phyloP scores from a whole-genome alignment of 2,888 invertebrate species.

The Bugulina stolonifera region DNA sequence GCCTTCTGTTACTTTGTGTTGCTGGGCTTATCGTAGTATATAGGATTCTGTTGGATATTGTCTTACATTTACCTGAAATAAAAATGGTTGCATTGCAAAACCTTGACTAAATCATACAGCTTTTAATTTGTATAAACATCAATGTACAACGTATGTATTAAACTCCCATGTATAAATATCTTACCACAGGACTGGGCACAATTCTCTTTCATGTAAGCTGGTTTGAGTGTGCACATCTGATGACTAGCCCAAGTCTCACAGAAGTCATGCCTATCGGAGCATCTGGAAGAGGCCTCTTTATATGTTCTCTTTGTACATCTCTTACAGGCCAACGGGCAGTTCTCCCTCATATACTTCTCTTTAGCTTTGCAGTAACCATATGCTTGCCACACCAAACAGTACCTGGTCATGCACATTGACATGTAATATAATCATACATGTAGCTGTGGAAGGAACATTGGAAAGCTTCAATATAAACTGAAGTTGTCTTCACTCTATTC shows the following conservation, averaged over 20 bases:
- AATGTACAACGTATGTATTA: too few relatives aligned
- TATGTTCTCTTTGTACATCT: neutral
- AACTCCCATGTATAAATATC: too few relatives aligned
- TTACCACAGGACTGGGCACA: constrained; percentile 9
- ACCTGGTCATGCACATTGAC: too few relatives aligned
- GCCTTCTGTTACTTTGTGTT: too few relatives aligned
- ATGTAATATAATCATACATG: too few relatives aligned
- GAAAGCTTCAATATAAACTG: too few relatives aligned
- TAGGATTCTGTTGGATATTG: constrained; percentile 18
- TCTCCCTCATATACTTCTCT: constrained; percentile 8
- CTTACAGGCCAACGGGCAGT: neutral
- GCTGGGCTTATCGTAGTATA: neutral
- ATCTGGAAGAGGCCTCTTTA: neutral
- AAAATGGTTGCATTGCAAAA: neutral
- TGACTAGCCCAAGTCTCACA: constrained; percentile 2
- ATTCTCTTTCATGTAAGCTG: constrained; percentile 19
- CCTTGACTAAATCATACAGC: too few relatives aligned
- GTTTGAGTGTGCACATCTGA: constrained; percentile 11
- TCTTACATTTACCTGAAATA: neutral
- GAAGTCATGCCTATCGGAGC: neutral
- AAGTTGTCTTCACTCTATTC: too few relatives aligned
- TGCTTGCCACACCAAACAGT: constrained; percentile 1
- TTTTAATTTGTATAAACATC: too few relatives aligned
- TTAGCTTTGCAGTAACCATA: constrained; percentile 24
- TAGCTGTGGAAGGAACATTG: too few relatives aligned